Percentiles rank a stretch among this genome's conserved stretches.
These are phyloP conservation scores for Fundulus diaphanus DNA, from an alignment of 2,797 vertebrate species.

Conservation along the genomic window DNA sequence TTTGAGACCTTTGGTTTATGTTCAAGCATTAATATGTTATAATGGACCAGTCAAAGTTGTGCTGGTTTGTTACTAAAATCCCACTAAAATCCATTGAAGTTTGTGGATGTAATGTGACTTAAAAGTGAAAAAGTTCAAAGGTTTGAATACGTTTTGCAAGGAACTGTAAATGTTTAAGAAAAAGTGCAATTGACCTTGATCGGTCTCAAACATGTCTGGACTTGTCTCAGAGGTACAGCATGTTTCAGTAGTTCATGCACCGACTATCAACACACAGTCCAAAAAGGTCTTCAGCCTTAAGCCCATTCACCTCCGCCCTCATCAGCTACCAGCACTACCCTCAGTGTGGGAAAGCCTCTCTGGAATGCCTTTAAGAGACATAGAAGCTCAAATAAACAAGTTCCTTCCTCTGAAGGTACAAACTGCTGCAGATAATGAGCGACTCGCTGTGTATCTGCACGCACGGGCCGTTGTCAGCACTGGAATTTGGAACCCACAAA, in stretches of 20 bases:
- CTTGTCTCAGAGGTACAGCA: constrained; percentile 65
- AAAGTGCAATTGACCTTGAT: constrained; percentile 33
- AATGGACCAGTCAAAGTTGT: not conserved
- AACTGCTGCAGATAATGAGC: constrained; percentile 54
- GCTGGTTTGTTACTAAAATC: not conserved
- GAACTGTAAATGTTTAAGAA: constrained; percentile 25
- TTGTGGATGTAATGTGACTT: not conserved
- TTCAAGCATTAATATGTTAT: too few species aligned
- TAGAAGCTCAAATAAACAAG: constrained; percentile 63
- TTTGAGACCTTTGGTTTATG: too few species aligned
- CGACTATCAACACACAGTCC: constrained; percentile 49
- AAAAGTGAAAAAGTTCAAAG: not conserved
- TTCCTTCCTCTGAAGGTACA: constrained; percentile 62
- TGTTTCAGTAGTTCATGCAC: constrained; percentile 38
- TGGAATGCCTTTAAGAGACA: constrained; percentile 73
- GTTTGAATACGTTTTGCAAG: not conserved
- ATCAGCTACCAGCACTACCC: constrained; percentile 34
- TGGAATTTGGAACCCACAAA: constrained; percentile 28
- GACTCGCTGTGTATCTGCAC: constrained; percentile 23
- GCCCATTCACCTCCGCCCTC: constrained; percentile 36
- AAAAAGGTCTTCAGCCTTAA: constrained; percentile 43
- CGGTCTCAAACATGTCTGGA: constrained; percentile 58
- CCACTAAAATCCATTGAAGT: not conserved
- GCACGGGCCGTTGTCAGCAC: constrained; percentile 15
- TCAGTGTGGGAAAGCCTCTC: constrained; percentile 67